phyloP scores from a whole-genome alignment of 2,888 invertebrate species.

The Limenitis camilla region DNA sequence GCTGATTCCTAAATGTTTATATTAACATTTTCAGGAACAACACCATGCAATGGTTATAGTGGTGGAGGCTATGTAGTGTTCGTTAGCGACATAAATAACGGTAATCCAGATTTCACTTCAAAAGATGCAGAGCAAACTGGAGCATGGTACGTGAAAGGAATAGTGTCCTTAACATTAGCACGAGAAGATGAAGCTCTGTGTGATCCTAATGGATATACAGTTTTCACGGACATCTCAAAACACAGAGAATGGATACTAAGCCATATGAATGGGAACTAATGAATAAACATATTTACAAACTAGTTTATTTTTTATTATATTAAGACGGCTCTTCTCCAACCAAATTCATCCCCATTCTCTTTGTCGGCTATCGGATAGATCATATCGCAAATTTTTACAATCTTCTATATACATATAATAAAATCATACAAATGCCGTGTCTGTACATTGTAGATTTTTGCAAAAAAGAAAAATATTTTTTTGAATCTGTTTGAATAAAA shows the following conservation, averaged over 20 bases:
- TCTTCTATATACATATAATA: too few species aligned
- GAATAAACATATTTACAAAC: neutral
- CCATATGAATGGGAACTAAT: neutral
- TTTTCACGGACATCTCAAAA: neutral
- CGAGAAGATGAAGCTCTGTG: neutral
- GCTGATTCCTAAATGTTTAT: too few species aligned
- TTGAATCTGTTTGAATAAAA: too few species aligned
- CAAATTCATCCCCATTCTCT: too few species aligned
- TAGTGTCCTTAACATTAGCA: neutral
- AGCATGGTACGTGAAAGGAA: constrained; percentile 5
- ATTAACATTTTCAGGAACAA: neutral
- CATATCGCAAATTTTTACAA: too few species aligned
- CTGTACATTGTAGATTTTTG: too few species aligned
- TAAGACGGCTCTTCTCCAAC: too few species aligned
- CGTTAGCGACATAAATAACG: neutral
- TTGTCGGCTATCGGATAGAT: too few species aligned
- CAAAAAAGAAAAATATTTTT: too few species aligned
- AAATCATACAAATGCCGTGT: too few species aligned
- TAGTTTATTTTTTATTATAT: too few species aligned
- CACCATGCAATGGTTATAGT: constrained; percentile 3
- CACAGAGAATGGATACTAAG: constrained; percentile 1
- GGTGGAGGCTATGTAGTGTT: neutral
- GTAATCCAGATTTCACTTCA: neutral
- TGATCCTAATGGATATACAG: constrained; percentile 1
- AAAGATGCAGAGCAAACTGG: neutral